A percentile compares a stretch with the other conserved stretches of the same genome.
phyloP scores from a whole-genome alignment of 2,797 vertebrate species.

The Cynopterus sphinx region DNA sequence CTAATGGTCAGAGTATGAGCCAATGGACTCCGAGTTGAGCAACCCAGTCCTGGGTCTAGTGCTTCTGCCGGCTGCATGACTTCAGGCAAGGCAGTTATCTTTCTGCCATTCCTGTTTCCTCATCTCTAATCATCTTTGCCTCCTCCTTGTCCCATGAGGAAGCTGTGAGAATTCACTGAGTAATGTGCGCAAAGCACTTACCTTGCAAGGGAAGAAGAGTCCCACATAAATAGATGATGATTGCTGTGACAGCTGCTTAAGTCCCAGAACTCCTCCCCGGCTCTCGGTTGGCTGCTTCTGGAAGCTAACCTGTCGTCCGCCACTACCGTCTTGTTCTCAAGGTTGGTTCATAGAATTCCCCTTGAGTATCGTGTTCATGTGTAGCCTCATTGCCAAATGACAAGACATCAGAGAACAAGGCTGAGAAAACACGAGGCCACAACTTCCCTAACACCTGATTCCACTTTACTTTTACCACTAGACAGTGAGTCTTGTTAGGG shows the following conservation, averaged over 20 bases:
- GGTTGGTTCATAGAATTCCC: constrained; percentile 48
- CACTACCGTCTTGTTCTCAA: constrained; percentile 36
- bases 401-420: constrained; percentile 39
- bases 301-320: constrained; percentile 52
- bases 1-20: background rate
- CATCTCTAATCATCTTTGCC: constrained; percentile 56
- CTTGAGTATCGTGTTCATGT: background rate
- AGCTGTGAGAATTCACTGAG: constrained; percentile 73
- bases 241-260: constrained; percentile 72
- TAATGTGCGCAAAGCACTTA: constrained; percentile 65
- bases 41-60: background rate
- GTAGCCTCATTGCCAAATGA: background rate
- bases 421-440: constrained; percentile 56
- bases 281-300: constrained; percentile 22
- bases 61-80: background rate
- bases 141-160: constrained; percentile 61
- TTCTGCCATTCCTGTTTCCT: constrained; percentile 44
- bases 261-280: constrained; percentile 29
- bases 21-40: background rate
- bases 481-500: background rate
- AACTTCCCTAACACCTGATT: constrained; percentile 2
- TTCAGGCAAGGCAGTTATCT: constrained; percentile 37
- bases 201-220: constrained; percentile 40
- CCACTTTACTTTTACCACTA: background rate
- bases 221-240: constrained; percentile 48